These are phyloP conservation scores for Orestias chungarensis DNA, from an alignment of 2,797 vertebrate species.

Conservation along the genomic window DNA sequence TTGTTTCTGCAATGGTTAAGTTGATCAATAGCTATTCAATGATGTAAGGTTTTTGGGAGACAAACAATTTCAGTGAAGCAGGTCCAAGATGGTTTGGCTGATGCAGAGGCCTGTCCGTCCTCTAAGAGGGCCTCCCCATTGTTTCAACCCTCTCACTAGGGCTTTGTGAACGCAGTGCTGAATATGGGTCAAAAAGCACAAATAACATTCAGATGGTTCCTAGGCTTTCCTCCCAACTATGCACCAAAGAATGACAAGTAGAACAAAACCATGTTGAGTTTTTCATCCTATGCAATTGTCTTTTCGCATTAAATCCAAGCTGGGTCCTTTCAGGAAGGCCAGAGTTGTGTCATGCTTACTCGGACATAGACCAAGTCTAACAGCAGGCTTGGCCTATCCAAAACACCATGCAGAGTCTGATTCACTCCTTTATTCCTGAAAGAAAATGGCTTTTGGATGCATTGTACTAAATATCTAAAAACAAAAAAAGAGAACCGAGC, in stretches of 20 bases:
- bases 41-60: conserved; percentile 74
- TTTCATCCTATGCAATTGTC: conserved; percentile 83
- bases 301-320: conserved; percentile 84
- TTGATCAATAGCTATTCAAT: conserved; percentile 54
- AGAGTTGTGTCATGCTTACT: conserved; percentile 82
- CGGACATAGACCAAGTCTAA: conserved; percentile 78
- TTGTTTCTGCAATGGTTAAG: conserved; percentile 49
- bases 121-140: conserved; percentile 76
- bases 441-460: conserved; percentile 67
- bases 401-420: conserved; percentile 76
- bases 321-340: conserved; percentile 81
- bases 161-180: conserved; percentile 80
- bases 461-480: conserved; percentile 64
- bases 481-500: conserved; percentile 46
- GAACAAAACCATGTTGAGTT: conserved; percentile 85
- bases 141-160: conserved; percentile 74
- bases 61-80: conserved; percentile 62
- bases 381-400: conserved; percentile 79
- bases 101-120: conserved; percentile 68
- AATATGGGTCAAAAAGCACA: conserved; percentile 82
- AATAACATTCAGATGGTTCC: conserved; percentile 85
- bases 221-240: conserved; percentile 82
- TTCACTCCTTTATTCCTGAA: conserved; percentile 74
- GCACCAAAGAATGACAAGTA: conserved; percentile 84
- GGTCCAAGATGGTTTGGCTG: conserved; percentile 75